A percentile compares a stretch with the other conserved stretches of the same genome.
These are phyloP conservation scores for Cirrhinus molitorella DNA, from an alignment of 2,797 vertebrate genomes.

Conservation along the genomic window DNA sequence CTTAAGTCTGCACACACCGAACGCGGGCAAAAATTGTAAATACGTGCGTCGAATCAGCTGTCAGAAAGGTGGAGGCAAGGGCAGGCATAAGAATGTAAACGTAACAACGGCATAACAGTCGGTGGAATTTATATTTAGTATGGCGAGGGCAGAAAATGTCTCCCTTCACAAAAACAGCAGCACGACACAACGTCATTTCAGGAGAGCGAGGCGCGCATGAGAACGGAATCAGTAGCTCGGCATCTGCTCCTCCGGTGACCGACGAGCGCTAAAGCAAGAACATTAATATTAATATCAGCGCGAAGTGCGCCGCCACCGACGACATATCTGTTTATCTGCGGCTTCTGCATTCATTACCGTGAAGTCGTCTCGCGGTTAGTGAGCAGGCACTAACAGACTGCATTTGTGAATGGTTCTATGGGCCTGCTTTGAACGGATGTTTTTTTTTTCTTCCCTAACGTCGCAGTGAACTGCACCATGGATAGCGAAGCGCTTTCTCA, in stretches of 20 bases:
- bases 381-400: not conserved
- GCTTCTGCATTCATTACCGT: slow-evolving; percentile 17
- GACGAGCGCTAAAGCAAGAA: slow-evolving; percentile 68
- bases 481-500: slow-evolving; percentile 67
- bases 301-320: slow-evolving; percentile 44
- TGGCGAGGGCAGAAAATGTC: slow-evolving; percentile 51
- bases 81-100: slow-evolving; percentile 48
- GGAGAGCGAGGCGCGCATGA: slow-evolving; percentile 57
- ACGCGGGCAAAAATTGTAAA: slow-evolving; percentile 58
- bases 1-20: slow-evolving; percentile 55
- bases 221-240: slow-evolving; percentile 64
- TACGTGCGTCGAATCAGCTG: slow-evolving; percentile 66
- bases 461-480: slow-evolving; percentile 78
- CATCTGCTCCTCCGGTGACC: slow-evolving; percentile 55
- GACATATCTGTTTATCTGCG: slow-evolving; percentile 29
- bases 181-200: slow-evolving; percentile 56
- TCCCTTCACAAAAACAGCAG: slow-evolving; percentile 57
- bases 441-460: slow-evolving; percentile 67
- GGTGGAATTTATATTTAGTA: slow-evolving; percentile 38
- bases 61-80: slow-evolving; percentile 49
- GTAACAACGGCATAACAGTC: slow-evolving; percentile 38
- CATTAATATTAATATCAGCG: slow-evolving; percentile 77
- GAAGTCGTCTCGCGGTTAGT: slow-evolving; percentile 20
- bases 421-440: slow-evolving; percentile 63
- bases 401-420: slow-evolving; percentile 61